Conservation (phyloP, 2,888 invertebrate species). For the Invenusta paracnida region DNA sequence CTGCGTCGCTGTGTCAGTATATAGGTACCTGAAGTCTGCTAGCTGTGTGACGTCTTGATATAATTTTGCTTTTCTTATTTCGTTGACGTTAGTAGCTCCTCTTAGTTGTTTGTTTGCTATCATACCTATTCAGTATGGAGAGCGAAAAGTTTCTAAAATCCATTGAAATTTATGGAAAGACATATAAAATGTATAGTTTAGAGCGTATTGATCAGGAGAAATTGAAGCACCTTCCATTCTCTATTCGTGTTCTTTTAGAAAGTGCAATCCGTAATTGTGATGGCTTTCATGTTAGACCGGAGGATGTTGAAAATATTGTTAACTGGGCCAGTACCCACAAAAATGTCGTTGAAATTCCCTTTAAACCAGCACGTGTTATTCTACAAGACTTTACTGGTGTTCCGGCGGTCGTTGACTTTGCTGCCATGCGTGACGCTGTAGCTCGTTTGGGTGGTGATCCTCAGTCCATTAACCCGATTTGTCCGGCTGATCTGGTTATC, state of each 20-base stretch:
- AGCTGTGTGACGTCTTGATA: too few relatives aligned
- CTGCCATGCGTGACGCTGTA: slow-evolving; percentile 94
- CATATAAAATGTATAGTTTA: slow-evolving; percentile 39
- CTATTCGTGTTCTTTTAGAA: slow-evolving; percentile 84
- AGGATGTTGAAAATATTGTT: slow-evolving; percentile 80
- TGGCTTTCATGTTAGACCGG: slow-evolving; percentile 70
- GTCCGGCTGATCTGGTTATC: slow-evolving; percentile 93
- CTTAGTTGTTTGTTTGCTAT: too few relatives aligned
- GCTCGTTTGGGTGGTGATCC: slow-evolving; percentile 78
- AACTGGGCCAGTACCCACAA: slow-evolving; percentile 77
- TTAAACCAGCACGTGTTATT: slow-evolving; percentile 90
- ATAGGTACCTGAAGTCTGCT: too few relatives aligned
- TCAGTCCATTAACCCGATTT: slow-evolving; percentile 87
- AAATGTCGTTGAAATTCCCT: slow-evolving; percentile 67
- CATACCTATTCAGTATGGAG: background rate
- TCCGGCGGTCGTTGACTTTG: slow-evolving; percentile 95
- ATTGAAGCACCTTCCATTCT: slow-evolving; percentile 71
- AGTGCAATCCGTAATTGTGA: slow-evolving; percentile 93
- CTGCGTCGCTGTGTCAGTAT: too few relatives aligned
- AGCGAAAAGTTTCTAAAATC: background rate
- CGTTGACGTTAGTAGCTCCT: too few relatives aligned
- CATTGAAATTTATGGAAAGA: slow-evolving; percentile 38
- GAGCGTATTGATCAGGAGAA: slow-evolving; percentile 39
- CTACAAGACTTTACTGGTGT: slow-evolving; percentile 79
- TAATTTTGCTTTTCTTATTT: too few relatives aligned